Evolutionary conservation across 1,140 invertebrate species (phyloP), one percentile per base, ranked within the genome.

Genomic region (Nasonia vitripennis): DNA sequence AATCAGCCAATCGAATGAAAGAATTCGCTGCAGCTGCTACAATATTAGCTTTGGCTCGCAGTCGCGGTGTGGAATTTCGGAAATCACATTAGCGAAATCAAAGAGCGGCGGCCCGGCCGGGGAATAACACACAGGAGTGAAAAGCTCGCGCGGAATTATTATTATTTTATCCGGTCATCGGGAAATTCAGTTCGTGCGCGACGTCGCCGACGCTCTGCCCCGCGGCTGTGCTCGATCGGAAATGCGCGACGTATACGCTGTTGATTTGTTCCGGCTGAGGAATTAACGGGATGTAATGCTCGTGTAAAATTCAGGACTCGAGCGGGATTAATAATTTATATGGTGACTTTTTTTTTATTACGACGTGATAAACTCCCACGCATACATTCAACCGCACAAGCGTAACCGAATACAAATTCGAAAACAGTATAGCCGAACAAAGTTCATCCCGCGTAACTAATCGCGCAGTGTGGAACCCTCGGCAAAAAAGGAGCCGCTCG

Each of bases 1-100:
- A 55, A 17, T 55, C 14, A 34, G 27, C 27, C 14, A 67, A 79
- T 51, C 14, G 31, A n/a, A 67, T 37, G 2, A 79, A 79, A 62
- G 14, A 62, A 41, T 6, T 4, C 14, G 37, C 51, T 6, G 62
- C 27, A 27, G 27, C 2, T 79, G n/a, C 20, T 2, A 67, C 41
- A 81, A 71, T 71, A 81, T 71, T 81, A 71, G 41, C 68, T 81
- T 81, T 71, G 41, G n/a, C 79, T 45, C 62, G 27, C 2, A 17
- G 51, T 55, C 2, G 11, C 23, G 1, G 10, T 23, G 34, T 37
- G 3, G 23, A 48, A 71, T 81, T 71, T 34, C 68, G 41, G 68
- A 71, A 81, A 81, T 81, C 23, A 51, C 45, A 81, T 81, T 73
- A 51, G 70, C 23, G 12, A 73, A 81, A 81, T 81, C 68, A 81